Conservation (phyloP, 2,888 invertebrate species). For the Tetragonisca angustula region DNA sequence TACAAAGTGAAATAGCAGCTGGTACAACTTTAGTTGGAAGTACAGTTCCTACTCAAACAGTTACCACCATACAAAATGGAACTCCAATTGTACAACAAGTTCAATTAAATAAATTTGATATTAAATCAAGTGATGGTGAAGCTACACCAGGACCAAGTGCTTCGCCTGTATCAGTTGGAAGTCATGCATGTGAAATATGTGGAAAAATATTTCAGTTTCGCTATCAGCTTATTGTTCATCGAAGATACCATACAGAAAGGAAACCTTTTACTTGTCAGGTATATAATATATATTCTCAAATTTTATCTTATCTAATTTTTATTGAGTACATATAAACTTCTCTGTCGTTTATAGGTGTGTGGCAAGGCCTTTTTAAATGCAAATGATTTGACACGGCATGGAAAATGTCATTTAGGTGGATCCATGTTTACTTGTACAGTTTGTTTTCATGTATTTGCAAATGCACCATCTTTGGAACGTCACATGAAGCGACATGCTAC, state of each 20-base stretch:
- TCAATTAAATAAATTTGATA: conserved; percentile 82
- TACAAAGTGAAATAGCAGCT: conserved; percentile 86
- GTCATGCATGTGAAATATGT: conserved; percentile 93
- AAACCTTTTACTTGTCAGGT: conserved; percentile 91
- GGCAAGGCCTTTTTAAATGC: conserved; percentile 93
- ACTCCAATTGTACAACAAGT: conserved; percentile 82
- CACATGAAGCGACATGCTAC: conserved; percentile 93
- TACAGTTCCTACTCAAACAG: conserved; percentile 82
- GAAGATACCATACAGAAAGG: conserved; percentile 93
- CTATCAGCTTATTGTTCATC: conserved; percentile 94
- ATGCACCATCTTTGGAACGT: conserved; percentile 88
- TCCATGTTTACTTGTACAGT: conserved; percentile 90
- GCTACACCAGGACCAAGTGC: conserved; percentile 85
- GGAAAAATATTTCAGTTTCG: conserved; percentile 95
- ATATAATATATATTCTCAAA: conserved; percentile 20
- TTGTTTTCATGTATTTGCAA: conserved; percentile 91
- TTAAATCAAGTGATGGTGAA: conserved; percentile 81
- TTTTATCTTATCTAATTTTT: neutral
- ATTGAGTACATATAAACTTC: conserved; percentile 76
- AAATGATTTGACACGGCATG: conserved; percentile 91
- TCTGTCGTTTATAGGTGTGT: conserved; percentile 86
- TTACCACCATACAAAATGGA: conserved; percentile 83
- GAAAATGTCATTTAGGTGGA: conserved; percentile 93
- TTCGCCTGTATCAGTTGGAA: conserved; percentile 87
- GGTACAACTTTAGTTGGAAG: conserved; percentile 83